These are phyloP conservation scores for Ctenopoma kingsleyae DNA, from an alignment of 2,797 vertebrate genomes.

Conservation along the genomic window DNA sequence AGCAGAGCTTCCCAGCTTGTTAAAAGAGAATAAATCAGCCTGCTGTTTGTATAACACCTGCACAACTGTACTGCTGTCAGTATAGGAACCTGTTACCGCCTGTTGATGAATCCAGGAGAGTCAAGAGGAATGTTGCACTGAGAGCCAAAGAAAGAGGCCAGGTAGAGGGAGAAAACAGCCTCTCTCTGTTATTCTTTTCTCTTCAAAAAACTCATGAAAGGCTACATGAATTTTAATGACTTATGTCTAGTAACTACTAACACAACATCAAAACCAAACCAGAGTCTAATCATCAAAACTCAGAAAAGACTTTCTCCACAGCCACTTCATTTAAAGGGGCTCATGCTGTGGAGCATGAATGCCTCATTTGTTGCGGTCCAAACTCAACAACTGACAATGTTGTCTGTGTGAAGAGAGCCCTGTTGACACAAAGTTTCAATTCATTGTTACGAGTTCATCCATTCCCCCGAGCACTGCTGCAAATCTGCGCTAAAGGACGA, in stretches of 20 bases:
- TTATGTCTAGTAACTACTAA: background rate
- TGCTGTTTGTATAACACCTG: conserved; percentile 45
- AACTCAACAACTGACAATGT: conserved; percentile 68
- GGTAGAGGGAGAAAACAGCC: conserved; percentile 26
- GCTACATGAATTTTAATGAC: no score
- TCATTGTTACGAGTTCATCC: conserved; percentile 61
- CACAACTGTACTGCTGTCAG: conserved; percentile 31
- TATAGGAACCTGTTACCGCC: conserved; percentile 55
- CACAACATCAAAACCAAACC: background rate
- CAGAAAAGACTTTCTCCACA: conserved; percentile 20
- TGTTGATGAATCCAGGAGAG: conserved; percentile 47
- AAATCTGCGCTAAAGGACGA: conserved; percentile 46
- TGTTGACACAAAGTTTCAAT: conserved; percentile 62
- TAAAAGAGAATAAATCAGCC: conserved; percentile 38
- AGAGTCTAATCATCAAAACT: conserved; percentile 5
- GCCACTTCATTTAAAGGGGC: conserved; percentile 44
- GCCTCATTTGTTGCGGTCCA: conserved; percentile 60
- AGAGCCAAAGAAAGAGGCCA: conserved; percentile 34
- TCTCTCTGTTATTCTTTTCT: conserved; percentile 23
- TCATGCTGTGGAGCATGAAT: conserved; percentile 62
- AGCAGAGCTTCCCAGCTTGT: conserved; percentile 1
- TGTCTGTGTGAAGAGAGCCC: conserved; percentile 63
- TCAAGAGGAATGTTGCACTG: conserved; percentile 57
- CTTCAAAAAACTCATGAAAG: no score
- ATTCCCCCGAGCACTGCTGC: conserved; percentile 45